Evolutionary conservation across 2,113 vertebrate genomes (phyloP).

Genomic region (Uropsilus gracilis): DNA sequence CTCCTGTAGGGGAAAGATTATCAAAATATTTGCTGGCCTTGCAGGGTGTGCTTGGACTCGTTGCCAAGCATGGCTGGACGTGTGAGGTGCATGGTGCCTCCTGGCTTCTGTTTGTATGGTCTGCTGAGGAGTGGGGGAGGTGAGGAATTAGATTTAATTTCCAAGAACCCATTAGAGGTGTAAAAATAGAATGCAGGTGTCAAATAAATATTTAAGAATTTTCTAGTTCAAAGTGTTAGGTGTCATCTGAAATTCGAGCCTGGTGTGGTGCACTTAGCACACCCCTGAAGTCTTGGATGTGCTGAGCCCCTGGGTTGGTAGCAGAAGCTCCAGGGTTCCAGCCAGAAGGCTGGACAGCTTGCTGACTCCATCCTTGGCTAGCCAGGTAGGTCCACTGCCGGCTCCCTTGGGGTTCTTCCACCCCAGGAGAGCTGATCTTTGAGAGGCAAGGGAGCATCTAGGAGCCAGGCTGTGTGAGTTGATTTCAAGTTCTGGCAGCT

Average conservation of each 20-base stretch:
- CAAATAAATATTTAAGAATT: constrained; percentile 13
- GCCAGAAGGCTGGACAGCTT: background rate
- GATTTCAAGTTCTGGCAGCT: background rate
- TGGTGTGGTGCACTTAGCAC: background rate
- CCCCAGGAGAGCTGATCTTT: background rate
- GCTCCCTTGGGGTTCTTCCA: too few relatives aligned
- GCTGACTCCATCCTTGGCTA: background rate
- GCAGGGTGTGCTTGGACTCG: background rate
- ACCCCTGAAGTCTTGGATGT: background rate
- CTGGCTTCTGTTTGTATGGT: background rate
- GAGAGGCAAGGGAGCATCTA: background rate
- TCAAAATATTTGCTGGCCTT: constrained; percentile 68
- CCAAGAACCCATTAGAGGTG: background rate
- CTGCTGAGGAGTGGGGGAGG: background rate
- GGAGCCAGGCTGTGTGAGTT: background rate
- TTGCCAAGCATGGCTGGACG: background rate
- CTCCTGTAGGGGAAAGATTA: constrained; percentile 63
- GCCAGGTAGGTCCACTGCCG: background rate
- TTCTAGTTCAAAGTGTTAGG: background rate
- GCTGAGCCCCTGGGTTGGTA: background rate
- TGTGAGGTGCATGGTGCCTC: constrained; percentile 20
- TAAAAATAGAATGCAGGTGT: background rate
- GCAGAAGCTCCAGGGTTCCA: background rate
- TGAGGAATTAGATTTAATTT: constrained; percentile 18
- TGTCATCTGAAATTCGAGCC: constrained; percentile 12